These are phyloP conservation scores for Scaptomyza flava DNA, from an alignment of 2,888 invertebrate species.

Conservation along the genomic window DNA sequence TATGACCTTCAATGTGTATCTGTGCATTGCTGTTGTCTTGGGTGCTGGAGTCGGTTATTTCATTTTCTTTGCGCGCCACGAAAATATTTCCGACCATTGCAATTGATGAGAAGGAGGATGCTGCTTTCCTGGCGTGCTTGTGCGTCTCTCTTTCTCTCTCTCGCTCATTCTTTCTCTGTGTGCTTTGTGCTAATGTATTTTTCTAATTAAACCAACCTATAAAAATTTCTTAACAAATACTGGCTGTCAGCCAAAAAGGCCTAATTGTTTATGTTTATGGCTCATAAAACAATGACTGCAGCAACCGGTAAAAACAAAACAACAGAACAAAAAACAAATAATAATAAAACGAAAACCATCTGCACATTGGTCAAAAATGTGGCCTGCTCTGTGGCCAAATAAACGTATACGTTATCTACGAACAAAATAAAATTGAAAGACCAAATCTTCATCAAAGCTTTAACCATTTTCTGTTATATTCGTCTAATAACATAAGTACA, in stretches of 20 bases:
- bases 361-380: constrained; percentile 46
- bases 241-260: constrained; percentile 24
- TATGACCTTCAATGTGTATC: constrained; percentile 98
- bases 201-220: constrained; percentile 74
- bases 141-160: background rate
- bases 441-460: background rate
- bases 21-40: constrained; percentile 93
- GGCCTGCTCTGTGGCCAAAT: constrained; percentile 3
- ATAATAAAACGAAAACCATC: constrained; percentile 28
- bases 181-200: constrained; percentile 70
- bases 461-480: constrained; percentile 25
- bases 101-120: constrained; percentile 37
- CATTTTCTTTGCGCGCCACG: constrained; percentile 88
- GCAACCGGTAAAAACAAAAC: constrained; percentile 11
- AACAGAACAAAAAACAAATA: background rate
- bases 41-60: constrained; percentile 97
- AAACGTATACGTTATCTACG: constrained; percentile 43
- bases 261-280: constrained; percentile 80
- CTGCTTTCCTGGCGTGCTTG: background rate
- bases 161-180: background rate
- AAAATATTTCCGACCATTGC: constrained; percentile 58
- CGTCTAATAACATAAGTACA: constrained; percentile 27
- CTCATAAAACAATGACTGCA: constrained; percentile 75
- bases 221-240: constrained; percentile 64
- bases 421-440: constrained; percentile 5